These are phyloP conservation scores for Plutomurus gul DNA, from an alignment of 1,140 invertebrate species.

Conservation along the genomic window DNA sequence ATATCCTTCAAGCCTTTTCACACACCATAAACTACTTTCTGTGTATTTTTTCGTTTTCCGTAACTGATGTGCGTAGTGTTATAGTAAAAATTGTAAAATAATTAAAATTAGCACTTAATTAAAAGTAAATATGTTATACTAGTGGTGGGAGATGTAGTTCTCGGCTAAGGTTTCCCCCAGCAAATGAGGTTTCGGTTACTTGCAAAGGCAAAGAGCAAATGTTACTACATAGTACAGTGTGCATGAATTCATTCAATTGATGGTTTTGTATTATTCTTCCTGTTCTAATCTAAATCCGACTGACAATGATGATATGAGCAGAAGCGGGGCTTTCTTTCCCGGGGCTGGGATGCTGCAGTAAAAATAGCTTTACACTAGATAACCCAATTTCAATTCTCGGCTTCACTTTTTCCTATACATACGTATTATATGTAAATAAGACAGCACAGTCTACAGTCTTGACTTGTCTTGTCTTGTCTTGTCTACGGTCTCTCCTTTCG, in stretches of 20 bases:
- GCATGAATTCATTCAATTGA: conserved; percentile 3
- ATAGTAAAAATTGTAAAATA: background rate
- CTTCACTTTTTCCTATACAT: background rate
- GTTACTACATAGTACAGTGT: background rate
- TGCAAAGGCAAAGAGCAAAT: background rate
- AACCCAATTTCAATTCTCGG: background rate
- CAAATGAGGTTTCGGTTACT: background rate
- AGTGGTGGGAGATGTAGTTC: background rate
- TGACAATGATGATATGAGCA: conserved; percentile 17
- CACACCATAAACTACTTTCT: background rate
- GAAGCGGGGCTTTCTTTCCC: conserved; percentile 14
- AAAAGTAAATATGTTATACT: background rate
- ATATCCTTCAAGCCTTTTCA: background rate
- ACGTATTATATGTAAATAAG: background rate
- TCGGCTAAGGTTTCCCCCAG: background rate
- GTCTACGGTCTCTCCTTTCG: background rate
- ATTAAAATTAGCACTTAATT: background rate
- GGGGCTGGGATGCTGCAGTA: background rate
- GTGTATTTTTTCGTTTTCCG: no score
- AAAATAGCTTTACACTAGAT: conserved; percentile 18
- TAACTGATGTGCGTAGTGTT: background rate
- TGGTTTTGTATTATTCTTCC: conserved; percentile 1
- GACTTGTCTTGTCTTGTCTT: background rate
- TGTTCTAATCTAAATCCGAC: conserved; percentile 23
- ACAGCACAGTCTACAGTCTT: background rate